A percentile compares a stretch with the other conserved stretches of the same genome.
These are phyloP conservation scores for Siderastrea siderea DNA, from an alignment of 92 coral and sea anemone species.

Conservation along the genomic window DNA sequence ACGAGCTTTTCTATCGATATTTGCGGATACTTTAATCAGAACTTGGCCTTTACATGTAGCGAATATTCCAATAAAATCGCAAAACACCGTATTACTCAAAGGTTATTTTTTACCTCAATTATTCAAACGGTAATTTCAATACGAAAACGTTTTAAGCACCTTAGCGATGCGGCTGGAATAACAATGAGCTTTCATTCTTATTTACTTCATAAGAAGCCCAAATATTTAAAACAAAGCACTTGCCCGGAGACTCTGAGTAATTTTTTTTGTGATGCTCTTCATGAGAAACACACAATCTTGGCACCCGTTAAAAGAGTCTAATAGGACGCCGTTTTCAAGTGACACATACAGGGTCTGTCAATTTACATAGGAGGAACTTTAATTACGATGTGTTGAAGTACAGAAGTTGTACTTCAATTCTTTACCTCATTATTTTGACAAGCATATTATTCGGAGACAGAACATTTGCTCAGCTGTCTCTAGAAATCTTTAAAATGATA, in stretches of 20 bases:
- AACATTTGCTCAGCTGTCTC: slow-evolving; percentile 30
- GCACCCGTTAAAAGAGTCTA: background rate
- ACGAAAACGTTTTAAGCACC: too few species aligned
- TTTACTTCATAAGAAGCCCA: background rate
- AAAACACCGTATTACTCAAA: too few species aligned
- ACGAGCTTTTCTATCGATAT: too few species aligned
- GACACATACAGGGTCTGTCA: background rate
- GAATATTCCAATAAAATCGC: too few species aligned
- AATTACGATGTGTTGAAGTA: slow-evolving; percentile 2
- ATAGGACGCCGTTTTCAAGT: background rate
- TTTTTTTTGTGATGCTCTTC: background rate
- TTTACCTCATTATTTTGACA: background rate
- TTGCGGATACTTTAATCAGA: too few species aligned
- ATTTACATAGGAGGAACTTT: slow-evolving; percentile 10
- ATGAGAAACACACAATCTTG: background rate
- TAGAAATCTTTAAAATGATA: background rate
- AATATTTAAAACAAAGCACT: background rate
- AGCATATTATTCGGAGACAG: background rate
- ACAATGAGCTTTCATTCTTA: background rate
- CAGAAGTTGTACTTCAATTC: background rate
- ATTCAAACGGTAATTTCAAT: too few species aligned
- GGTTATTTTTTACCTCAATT: too few species aligned
- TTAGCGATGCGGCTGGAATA: background rate
- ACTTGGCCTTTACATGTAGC: too few species aligned
- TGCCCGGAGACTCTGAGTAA: too few species aligned